A percentile compares a stretch with the other conserved stretches of the same genome.
These are phyloP conservation scores for Misgurnus mizolepis DNA, from an alignment of 2,113 vertebrate species.

Conservation along the genomic window DNA sequence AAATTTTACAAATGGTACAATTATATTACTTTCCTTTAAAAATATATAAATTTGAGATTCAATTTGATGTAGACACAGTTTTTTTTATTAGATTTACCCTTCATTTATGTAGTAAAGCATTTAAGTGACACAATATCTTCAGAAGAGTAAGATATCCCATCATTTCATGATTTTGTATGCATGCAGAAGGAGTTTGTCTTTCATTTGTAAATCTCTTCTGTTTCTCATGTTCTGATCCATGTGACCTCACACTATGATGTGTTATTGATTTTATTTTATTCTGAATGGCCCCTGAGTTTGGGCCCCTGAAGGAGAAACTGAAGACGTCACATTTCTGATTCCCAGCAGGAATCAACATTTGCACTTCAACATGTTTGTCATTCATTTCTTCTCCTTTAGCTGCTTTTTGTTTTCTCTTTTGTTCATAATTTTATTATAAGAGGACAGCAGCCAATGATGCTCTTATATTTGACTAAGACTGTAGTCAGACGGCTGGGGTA, in stretches of 20 bases:
- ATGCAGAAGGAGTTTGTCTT: neutral
- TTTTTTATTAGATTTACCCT: too few species aligned
- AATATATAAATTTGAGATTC: too few species aligned
- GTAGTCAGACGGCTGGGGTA: too few species aligned
- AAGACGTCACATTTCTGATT: neutral
- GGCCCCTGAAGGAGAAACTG: conserved; percentile 20
- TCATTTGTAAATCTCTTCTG: conserved; percentile 15
- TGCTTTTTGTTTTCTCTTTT: conserved; percentile 29
- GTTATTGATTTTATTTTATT: conserved; percentile 46
- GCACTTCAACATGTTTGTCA: conserved; percentile 55
- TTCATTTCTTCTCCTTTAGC: conserved; percentile 47
- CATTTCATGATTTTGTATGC: too few species aligned
- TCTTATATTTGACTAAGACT: neutral
- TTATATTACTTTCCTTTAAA: too few species aligned
- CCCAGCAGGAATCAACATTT: conserved; percentile 50
- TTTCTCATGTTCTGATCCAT: too few species aligned
- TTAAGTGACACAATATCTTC: too few species aligned
- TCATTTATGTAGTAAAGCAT: too few species aligned
- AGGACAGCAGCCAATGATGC: neutral
- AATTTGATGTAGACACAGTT: too few species aligned
- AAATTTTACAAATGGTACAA: too few species aligned
- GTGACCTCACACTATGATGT: neutral
- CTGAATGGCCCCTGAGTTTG: conserved; percentile 42
- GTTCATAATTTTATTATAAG: conserved; percentile 34
- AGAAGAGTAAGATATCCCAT: too few species aligned